A percentile compares a stretch with the other conserved stretches of the same genome.
Conservation (phyloP, 2,888 invertebrate species). For the Prenolepis imparis region DNA sequence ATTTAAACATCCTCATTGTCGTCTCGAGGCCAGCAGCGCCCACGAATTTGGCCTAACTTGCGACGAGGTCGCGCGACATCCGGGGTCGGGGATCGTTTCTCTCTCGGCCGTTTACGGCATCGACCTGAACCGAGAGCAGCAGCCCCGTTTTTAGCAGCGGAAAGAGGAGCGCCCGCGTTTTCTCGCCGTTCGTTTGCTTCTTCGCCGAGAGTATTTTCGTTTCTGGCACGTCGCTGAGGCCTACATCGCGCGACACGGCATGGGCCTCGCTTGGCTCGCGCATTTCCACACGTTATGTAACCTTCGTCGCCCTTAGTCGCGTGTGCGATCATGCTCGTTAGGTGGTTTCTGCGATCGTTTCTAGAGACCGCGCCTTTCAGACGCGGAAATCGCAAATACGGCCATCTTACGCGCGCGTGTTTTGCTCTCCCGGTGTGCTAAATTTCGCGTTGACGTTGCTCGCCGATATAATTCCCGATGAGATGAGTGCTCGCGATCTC, state of each 20-base stretch:
- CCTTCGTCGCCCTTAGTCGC: slow-evolving; percentile 53
- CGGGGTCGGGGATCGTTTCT: slow-evolving; percentile 36
- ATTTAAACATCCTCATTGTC: slow-evolving; percentile 31
- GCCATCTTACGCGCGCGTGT: background rate
- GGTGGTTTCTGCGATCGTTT: slow-evolving; percentile 4
- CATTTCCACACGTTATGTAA: slow-evolving; percentile 68
- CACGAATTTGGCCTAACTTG: slow-evolving; percentile 43
- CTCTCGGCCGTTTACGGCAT: slow-evolving; percentile 34
- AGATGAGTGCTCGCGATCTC: background rate
- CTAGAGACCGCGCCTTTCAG: background rate
- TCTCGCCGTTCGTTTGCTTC: slow-evolving; percentile 44
- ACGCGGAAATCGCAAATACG: background rate
- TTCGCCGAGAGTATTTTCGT: slow-evolving; percentile 81
- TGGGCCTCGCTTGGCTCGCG: slow-evolving; percentile 52
- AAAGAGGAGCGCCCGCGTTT: slow-evolving; percentile 52
- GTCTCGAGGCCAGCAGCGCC: slow-evolving; percentile 46
- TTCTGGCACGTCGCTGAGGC: slow-evolving; percentile 84
- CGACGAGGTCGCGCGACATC: slow-evolving; percentile 36
- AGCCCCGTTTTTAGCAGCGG: slow-evolving; percentile 56
- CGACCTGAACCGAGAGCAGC: slow-evolving; percentile 21
- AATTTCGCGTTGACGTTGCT: background rate
- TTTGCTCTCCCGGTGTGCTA: background rate
- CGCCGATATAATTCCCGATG: background rate
- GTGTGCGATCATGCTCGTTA: slow-evolving; percentile 1
- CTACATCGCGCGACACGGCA: slow-evolving; percentile 77